Evolutionary conservation across 2,888 invertebrate genomes (phyloP), one percentile per base, ranked within the genome.

Genomic region (Malacosoma neustria): DNA sequence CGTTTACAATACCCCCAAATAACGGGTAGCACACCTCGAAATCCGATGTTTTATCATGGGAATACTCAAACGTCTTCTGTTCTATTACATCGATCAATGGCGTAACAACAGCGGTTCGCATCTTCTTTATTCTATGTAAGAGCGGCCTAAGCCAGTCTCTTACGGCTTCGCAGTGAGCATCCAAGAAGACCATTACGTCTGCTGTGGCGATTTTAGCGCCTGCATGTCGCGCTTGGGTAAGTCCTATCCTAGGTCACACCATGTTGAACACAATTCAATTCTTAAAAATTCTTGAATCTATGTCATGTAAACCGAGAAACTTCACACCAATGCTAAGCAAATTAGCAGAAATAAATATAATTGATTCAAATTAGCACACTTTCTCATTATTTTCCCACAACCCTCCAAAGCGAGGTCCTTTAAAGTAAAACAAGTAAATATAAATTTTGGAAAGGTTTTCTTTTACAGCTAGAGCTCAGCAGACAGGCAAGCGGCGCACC

Each of bases 71-170:
- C 3, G 89, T 91, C 44, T 90, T 86, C 45, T 92, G 45, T 63
- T 93, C 92, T 49, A 99, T 94, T 29, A 94, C 92, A 79, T 99
- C 98, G 48, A 99, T 98, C 40, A 97, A 92, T 1, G 99, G 99
- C 40, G 96, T 95, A 35, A 97, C 80, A 1, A 98, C 95, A 1
- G 93, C 91, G 0, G 87, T 89, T 3, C 89, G 85, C 31, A 93
- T 91, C 41, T 57, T 33, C 46, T 74, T 72, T 89, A 98, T 94
- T 39, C 96, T 87, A 33, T 93, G 90, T 40, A 98, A 84, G 14
- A 99, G 74, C 0, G 98, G 98, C 61, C 98, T 93, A 39, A 97
- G 86, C 96, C 96, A 97, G 46, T 91, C 89, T 9, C 67, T 61
- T 33, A 88, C 88, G 1, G 89, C 91, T 80, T 97, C 97, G 68